Base-by-base conservation (phyloP, 2,888 invertebrate species). In the Mantis religiosa region DNA sequence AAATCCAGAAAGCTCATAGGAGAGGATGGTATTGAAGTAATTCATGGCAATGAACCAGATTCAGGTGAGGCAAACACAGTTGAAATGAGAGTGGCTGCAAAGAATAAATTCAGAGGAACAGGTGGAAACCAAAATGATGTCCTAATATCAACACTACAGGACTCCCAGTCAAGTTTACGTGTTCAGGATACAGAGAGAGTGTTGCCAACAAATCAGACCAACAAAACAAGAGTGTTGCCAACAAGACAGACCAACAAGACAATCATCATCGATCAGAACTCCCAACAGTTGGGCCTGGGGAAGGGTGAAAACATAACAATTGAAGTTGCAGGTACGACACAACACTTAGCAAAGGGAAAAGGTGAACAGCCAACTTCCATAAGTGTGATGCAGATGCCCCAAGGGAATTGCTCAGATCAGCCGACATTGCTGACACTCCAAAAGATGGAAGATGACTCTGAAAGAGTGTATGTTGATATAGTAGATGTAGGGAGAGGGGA, bases 381-480 rank as follows among this genome's bases (percentile, higher is more conserved):
- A 27, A 87, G 89, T 84, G 87, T 89, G 14, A 89, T 89, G 89
- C 87, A 87, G 14, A 88, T 89, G 88, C 87, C 89, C 0, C 88
- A 88, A 47, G 83, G 87, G 30, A 87, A 87, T 90, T 82, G 90
- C 88, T 71, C 84, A 12, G 84, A 88, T 25, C 88, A 88, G 28
- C 84, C 89, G 1, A 85, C 83, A 30, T 41, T 88, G 34, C 28
- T 89, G 1, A 83, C 88, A 9, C 88, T 89, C 12, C 90, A 89
- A 89, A 89, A 89, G 87, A 82, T 87, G 86, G 90, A 87, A 47
- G 89, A 82, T 54, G 90, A 71, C 87, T 91, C 85, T 41, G 90
- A 90, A 84, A 89, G 90, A n/a, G 90, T 92, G 81, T 91, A 91
- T 47, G 91, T 92, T 84, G 91, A 91, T 85, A 90, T 91, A 15